These are phyloP conservation scores for Tringa solitaria DNA, from an alignment of 2,113 vertebrate species.

Conservation along the genomic window DNA sequence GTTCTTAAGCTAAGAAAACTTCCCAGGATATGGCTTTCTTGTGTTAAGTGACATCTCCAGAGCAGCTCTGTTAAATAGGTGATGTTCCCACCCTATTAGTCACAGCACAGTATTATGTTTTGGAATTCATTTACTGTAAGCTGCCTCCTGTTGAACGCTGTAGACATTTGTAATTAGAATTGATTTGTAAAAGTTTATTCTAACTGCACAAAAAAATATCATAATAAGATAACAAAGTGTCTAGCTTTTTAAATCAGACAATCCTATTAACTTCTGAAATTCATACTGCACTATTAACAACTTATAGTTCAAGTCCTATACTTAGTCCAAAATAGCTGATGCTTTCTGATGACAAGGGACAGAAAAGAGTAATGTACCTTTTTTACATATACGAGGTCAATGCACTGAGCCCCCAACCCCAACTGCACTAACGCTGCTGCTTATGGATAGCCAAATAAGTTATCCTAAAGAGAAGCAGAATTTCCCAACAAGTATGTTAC, in stretches of 20 bases:
- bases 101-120: not conserved
- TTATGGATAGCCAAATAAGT: not conserved
- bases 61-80: not conserved
- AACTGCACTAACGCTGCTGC: not conserved
- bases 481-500: not conserved
- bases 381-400: not conserved
- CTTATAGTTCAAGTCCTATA: not conserved
- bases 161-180: not conserved
- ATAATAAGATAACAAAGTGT: not conserved
- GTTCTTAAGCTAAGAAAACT: not conserved
- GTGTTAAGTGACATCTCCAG: not conserved
- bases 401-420: not conserved
- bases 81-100: not conserved
- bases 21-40: not conserved
- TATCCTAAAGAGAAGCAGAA: not conserved
- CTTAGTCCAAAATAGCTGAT: not conserved
- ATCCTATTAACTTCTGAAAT: not conserved
- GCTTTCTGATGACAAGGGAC: not conserved
- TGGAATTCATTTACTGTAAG: not conserved
- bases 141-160: not conserved
- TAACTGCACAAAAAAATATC: not conserved
- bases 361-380: not conserved
- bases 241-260: not conserved
- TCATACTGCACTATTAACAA: not conserved
- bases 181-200: not conserved